These are phyloP conservation scores for Fistularia commersonii DNA, from an alignment of 2,797 vertebrate genomes.

Conservation along the genomic window DNA sequence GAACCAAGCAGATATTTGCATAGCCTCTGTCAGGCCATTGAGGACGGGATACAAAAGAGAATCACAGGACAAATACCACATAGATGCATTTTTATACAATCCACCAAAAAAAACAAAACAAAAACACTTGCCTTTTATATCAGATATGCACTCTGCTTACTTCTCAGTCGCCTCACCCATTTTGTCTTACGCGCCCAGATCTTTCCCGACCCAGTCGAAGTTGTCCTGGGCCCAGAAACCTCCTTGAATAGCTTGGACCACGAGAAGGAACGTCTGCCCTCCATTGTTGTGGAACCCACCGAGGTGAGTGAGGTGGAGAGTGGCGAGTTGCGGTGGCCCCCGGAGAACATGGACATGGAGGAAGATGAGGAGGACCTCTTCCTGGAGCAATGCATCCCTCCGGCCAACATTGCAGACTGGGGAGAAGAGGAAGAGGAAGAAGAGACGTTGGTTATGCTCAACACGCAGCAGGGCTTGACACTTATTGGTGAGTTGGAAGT, in stretches of 20 bases:
- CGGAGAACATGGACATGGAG: constrained; percentile 69
- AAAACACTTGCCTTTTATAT: no score
- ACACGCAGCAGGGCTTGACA: constrained; percentile 64
- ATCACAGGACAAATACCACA: no score
- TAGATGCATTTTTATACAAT: no score
- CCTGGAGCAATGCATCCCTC: constrained; percentile 78
- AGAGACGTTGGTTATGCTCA: constrained; percentile 58
- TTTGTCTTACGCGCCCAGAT: constrained; percentile 57
- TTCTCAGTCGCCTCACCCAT: not conserved
- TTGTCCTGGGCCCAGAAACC: constrained; percentile 48
- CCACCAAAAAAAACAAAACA: no score
- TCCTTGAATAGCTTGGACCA: constrained; percentile 44
- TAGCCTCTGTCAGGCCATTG: no score
- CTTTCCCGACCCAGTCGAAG: constrained; percentile 76
- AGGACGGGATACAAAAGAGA: no score
- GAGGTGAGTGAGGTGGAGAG: constrained; percentile 82
- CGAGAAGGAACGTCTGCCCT: constrained; percentile 76
- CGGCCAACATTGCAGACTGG: constrained; percentile 78
- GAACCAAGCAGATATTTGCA: no score
- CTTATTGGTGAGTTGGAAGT: constrained; percentile 64
- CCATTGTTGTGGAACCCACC: constrained; percentile 82
- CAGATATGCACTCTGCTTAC: not conserved
- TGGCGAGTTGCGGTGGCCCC: constrained; percentile 82
- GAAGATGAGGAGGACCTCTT: constrained; percentile 77
- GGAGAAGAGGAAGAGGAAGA: constrained; percentile 67